phyloP scores from a whole-genome alignment of 2,888 invertebrate genomes.

The Gibbula magus region DNA sequence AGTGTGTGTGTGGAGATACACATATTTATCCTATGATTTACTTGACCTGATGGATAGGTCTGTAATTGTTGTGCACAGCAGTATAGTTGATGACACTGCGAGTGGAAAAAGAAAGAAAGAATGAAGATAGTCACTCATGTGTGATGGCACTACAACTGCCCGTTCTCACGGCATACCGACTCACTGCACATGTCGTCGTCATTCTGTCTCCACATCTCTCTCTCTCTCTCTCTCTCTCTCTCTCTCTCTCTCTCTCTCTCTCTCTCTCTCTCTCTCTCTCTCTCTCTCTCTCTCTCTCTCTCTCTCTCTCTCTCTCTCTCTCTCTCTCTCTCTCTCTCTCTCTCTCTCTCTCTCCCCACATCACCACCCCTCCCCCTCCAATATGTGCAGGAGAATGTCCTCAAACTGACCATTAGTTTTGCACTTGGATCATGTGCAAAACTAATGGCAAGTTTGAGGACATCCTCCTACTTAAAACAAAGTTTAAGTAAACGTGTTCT shows the following conservation, averaged over 20 bases:
- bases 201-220: background rate
- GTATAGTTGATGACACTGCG: background rate
- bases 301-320: background rate
- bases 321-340: slow-evolving; percentile 29
- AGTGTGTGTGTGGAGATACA: no score
- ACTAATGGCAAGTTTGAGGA: no score
- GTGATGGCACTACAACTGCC: no score
- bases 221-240: slow-evolving; percentile 3
- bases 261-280: slow-evolving; percentile 32
- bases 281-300: slow-evolving; percentile 25
- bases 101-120: background rate
- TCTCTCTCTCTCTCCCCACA: slow-evolving; percentile 33
- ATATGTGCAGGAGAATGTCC: no score
- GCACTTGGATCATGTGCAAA: no score
- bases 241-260: slow-evolving; percentile 28
- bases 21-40: no score
- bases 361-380: background rate
- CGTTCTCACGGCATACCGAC: background rate
- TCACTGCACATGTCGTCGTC: background rate
- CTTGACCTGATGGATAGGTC: background rate
- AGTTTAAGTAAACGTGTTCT: no score
- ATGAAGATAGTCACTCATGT: background rate
- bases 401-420: no score
- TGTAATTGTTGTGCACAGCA: background rate
- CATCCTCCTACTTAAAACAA: no score